Evolutionary conservation across 2,888 invertebrate species (phyloP).

Genomic region (Trichogramma dendrolimi): DNA sequence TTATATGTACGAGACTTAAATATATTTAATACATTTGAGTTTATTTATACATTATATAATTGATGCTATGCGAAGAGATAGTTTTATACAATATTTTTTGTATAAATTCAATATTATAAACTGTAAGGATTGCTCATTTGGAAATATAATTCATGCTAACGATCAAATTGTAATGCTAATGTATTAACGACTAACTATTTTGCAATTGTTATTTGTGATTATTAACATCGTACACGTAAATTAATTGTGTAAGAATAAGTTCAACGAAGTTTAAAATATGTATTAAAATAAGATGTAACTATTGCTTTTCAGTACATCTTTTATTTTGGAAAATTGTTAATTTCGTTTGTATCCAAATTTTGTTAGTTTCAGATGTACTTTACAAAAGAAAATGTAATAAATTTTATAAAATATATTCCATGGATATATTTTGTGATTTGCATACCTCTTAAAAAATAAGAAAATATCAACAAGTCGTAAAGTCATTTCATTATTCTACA

Average conservation of each 20-base stretch:
- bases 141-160: constrained; percentile 25
- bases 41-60: not conserved
- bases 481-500: too few species aligned
- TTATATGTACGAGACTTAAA: constrained; percentile 18
- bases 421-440: too few species aligned
- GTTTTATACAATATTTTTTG: constrained; percentile 27
- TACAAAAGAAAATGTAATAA: too few species aligned
- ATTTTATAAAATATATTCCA: too few species aligned
- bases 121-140: constrained; percentile 11
- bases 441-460: too few species aligned
- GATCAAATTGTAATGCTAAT: constrained; percentile 26
- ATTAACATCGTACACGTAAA: constrained; percentile 30
- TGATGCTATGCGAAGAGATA: constrained; percentile 16
- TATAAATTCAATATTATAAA: constrained; percentile 18
- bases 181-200: constrained; percentile 30
- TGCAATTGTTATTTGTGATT: constrained; percentile 31
- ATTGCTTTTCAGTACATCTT: too few species aligned
- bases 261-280: constrained; percentile 27
- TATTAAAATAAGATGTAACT: constrained; percentile 23
- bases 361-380: too few species aligned
- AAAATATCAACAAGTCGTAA: too few species aligned
- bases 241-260: constrained; percentile 21
- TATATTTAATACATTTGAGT: constrained; percentile 19
- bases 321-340: too few species aligned
- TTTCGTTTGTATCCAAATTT: too few species aligned